Evolutionary conservation across 2,113 vertebrate genomes (phyloP).

Genomic region (Hirundichthys speculiger): DNA sequence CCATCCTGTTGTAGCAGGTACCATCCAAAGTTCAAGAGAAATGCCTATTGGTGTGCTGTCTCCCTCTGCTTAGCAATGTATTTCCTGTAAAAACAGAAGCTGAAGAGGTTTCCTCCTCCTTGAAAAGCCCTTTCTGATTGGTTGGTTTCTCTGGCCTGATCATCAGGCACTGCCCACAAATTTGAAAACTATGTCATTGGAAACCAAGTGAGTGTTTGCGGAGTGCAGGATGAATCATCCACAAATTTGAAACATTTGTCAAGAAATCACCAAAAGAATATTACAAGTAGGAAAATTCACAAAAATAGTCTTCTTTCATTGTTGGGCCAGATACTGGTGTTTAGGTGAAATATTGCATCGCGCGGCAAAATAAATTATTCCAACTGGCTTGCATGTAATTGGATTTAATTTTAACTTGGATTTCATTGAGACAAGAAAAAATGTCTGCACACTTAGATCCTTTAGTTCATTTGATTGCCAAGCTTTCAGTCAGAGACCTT

Average conservation of each 20-base stretch:
- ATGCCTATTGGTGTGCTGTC: background rate
- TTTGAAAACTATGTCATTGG: background rate
- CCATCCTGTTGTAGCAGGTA: background rate
- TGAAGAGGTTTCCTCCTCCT: background rate
- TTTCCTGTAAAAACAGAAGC: background rate
- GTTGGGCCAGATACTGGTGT: too few relatives aligned
- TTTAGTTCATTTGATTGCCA: too few relatives aligned
- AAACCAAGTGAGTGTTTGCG: background rate
- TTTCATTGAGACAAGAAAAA: too few relatives aligned
- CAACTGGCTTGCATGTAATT: too few relatives aligned
- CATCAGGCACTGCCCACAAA: background rate
- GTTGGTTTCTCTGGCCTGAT: slow-evolving; percentile 4
- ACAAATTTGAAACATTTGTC: background rate
- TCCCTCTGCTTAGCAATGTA: background rate
- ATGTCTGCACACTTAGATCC: too few relatives aligned
- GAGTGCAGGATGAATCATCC: background rate
- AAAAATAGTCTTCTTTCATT: too few relatives aligned
- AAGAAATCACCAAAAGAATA: background rate
- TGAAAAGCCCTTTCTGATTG: slow-evolving; percentile 1
- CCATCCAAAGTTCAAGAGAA: too few relatives aligned
- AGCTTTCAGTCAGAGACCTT: too few relatives aligned
- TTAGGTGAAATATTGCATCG: too few relatives aligned
- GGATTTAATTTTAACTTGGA: too few relatives aligned
- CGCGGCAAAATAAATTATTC: too few relatives aligned
- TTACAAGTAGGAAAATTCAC: too few relatives aligned